Evolutionary conservation across 2,113 vertebrate genomes (phyloP), one percentile per base, ranked within the genome.

Genomic region (Trachemys scripta): DNA sequence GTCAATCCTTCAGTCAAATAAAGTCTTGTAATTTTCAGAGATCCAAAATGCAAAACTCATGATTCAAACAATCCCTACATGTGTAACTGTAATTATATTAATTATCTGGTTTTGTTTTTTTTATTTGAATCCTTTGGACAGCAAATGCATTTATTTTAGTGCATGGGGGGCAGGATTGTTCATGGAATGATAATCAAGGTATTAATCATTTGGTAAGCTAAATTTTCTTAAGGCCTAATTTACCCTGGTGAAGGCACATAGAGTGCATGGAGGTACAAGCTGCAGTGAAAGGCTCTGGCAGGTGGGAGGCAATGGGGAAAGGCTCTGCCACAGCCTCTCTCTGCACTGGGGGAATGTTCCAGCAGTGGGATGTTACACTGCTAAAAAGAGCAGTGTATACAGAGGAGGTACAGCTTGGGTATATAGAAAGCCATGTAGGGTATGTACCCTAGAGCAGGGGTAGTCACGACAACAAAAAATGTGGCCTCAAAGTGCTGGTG

Each of bases 111-210:
- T 76, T 42, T 76, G 10, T 11, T 87, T 10, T 69, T 93, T 87
- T 10, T 69, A 65, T 78, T 89, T 72, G 45, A 25, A 76, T 25
- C 38, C 51, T 76, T 54, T 29, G 85, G 45, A 79, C 47, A 92
- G 22, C 12, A 69, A 83, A n/a, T 10, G 27, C 5, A 5, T 59
- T 72, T 81, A 13, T 85, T 94, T 56, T 25, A 62, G 59, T 38
- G 1, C 50, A 5, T 0, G 0, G 35, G 47, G 84, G 59, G 88
- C 27, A 20, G 1, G 29, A 17, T 8, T 53, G 8, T 3, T n/a
- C 17, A 24, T 50, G 57, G 5, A 72, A 65, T 11, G 35, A 42
- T 17, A 65, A 85, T 9, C 42, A 65, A 1, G 31, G 51, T 6
- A 51, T 57, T 72, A 82, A 51, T 75, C 50, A 47, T 31, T 1